These are phyloP conservation scores for Crotalus viridis DNA, from an alignment of 2,113 vertebrate species.

Conservation along the genomic window DNA sequence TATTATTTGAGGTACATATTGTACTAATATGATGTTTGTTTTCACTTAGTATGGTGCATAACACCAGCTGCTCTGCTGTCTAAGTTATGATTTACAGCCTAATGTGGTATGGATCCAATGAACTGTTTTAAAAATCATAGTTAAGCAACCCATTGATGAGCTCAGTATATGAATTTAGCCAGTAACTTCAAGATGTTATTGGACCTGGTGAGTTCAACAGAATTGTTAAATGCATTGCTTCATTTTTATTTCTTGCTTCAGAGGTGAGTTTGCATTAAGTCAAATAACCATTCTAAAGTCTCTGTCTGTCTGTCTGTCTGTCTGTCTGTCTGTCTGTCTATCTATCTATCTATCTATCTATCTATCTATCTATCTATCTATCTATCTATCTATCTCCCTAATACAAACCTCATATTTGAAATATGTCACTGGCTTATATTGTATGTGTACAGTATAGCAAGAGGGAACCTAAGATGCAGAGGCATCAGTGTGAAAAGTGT, in stretches of 20 bases:
- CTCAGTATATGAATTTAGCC: not conserved
- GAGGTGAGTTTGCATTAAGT: not conserved
- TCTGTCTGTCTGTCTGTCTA: rapidly evolving
- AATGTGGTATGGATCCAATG: not conserved
- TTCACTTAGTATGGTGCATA: not conserved
- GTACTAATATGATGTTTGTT: not conserved
- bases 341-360: no score
- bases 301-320: no score
- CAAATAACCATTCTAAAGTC: not conserved
- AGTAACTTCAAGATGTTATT: not conserved
- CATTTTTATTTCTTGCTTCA: not conserved
- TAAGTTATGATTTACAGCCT: not conserved
- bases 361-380: not conserved
- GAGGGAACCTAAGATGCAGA: not conserved
- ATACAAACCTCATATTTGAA: not conserved
- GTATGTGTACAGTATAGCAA: not conserved
- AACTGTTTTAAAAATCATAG: not conserved
- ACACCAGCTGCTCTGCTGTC: not conserved
- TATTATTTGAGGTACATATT: not conserved
- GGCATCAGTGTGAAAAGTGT: not conserved
- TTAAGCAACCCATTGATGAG: not conserved
- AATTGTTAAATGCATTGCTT: not conserved
- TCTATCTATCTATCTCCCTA: not conserved
- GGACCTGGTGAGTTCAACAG: not conserved
- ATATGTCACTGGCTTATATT: not conserved